Conservation (phyloP, 2,888 invertebrate species). For the Rhabditoides inermis region DNA sequence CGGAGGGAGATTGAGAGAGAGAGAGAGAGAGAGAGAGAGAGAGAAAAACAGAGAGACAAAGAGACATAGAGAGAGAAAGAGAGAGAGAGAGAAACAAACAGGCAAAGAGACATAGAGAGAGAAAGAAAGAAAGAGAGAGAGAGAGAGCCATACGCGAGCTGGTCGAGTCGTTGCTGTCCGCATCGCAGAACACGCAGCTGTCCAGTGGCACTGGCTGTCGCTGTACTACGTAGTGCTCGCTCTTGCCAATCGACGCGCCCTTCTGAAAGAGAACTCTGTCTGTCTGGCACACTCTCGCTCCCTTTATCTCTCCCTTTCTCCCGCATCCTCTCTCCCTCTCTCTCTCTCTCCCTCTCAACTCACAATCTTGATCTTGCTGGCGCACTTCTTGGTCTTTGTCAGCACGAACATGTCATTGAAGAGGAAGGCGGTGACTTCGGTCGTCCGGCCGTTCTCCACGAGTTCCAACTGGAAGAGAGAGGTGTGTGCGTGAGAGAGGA, state of each 20-base stretch:
- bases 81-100: too few species aligned
- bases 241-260: constrained; percentile 34
- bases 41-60: too few species aligned
- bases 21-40: too few species aligned
- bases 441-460: constrained; percentile 60
- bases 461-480: constrained; percentile 1
- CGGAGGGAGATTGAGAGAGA: too few species aligned
- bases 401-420: constrained; percentile 64
- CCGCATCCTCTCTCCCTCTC: neutral
- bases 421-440: constrained; percentile 61
- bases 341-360: constrained; percentile 1
- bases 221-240: constrained; percentile 54
- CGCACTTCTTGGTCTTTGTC: constrained; percentile 59
- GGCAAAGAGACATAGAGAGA: too few species aligned
- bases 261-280: constrained; percentile 32
- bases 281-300: neutral
- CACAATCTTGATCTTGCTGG: constrained; percentile 36
- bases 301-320: neutral
- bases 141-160: constrained; percentile 25
- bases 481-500: neutral
- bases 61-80: too few species aligned
- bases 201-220: constrained; percentile 58
- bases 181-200: constrained; percentile 57
- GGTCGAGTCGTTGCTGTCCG: constrained; percentile 51
- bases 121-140: too few species aligned